phyloP scores from a whole-genome alignment of 2,888 invertebrate species.

The Drosophila eohydei region DNA sequence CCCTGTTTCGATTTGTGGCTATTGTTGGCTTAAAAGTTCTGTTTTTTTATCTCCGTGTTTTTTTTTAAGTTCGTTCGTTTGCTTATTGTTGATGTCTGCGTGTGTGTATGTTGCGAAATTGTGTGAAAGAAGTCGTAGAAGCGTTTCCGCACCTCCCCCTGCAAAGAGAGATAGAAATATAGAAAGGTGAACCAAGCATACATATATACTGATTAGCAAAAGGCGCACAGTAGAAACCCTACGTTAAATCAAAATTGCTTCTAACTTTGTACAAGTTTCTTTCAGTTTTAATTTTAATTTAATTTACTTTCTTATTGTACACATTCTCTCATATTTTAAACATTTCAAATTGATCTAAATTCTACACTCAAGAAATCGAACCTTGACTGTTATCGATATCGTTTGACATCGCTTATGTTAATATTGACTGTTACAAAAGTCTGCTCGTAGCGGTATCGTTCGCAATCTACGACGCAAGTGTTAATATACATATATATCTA shows the following conservation, averaged over 20 bases:
- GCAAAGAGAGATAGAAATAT: slow-evolving; percentile 61
- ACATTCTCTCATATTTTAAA: too few relatives aligned
- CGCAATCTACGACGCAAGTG: slow-evolving; percentile 60
- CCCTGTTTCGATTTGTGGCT: slow-evolving; percentile 35
- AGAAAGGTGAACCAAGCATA: slow-evolving; percentile 5
- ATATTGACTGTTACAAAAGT: slow-evolving; percentile 24
- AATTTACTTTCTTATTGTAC: too few relatives aligned
- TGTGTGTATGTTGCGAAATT: slow-evolving; percentile 47
- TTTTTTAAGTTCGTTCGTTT: slow-evolving; percentile 50
- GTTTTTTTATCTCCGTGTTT: slow-evolving; percentile 44
- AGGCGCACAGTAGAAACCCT: slow-evolving; percentile 10
- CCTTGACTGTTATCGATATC: slow-evolving; percentile 33
- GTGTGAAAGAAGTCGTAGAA: slow-evolving; percentile 79
- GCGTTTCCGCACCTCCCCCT: slow-evolving; percentile 85
- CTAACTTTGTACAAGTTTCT: too few relatives aligned
- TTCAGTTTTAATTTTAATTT: too few relatives aligned
- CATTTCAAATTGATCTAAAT: neutral
- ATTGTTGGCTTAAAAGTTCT: slow-evolving; percentile 37
- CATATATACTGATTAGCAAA: slow-evolving; percentile 1
- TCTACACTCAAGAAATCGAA: slow-evolving; percentile 2
- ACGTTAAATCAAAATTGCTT: neutral
- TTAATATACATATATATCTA: neutral
- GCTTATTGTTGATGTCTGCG: slow-evolving; percentile 21
- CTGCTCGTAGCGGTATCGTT: slow-evolving; percentile 13
- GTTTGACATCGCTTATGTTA: slow-evolving; percentile 2